Base-by-base conservation (phyloP, 2,888 invertebrate genomes). In the Chrysina gloriosa region DNA sequence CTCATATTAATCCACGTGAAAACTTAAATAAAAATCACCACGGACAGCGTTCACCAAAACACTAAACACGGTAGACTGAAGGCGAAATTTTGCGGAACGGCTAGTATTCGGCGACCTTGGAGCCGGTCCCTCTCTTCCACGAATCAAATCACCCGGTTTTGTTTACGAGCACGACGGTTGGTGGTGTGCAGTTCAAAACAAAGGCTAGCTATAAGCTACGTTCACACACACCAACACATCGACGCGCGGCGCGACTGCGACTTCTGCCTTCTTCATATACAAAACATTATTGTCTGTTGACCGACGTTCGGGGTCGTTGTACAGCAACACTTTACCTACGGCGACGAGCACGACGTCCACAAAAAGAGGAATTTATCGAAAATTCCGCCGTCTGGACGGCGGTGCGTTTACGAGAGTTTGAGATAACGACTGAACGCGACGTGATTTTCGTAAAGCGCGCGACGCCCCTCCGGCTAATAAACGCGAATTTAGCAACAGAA, bases 1-100 rank as follows among this genome's bases (percentile, higher is more conserved):
- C 85, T 86, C 89, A 89, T 89, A 78, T 78, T 78, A 86, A 84
- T 78, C 70, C 72, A 74, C 74, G 73, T 66, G 58, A 50, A 65
- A 29, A 42, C 39, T 56, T 69, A 63, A 50, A 42, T 65, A 52
- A 65, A 64, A 65, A 65, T 48, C 65, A 65, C 50, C 39, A 52
- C 52, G 39, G 50, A 52, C 52, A 65, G 39, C 65, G 52, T 50
- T 39, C 42, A 27, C 25, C 67, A 63, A 65, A 63, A 69, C 52
- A 45, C 52, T 39, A 39, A 25, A 66, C 31, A 66, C 66, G 19
- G 42, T 39, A 16, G 19, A 65, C 52, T 39, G 25, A 42, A 5
- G 27, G 27, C 65, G 52, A 39, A 70, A 69, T 75, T 75, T 75
- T 73, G 73, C 72, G 69, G 73, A 70, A 76, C 74, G 73, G 76